Evolutionary conservation across 2,113 vertebrate genomes (phyloP).

Genomic region (Terrapene triunguis): DNA sequence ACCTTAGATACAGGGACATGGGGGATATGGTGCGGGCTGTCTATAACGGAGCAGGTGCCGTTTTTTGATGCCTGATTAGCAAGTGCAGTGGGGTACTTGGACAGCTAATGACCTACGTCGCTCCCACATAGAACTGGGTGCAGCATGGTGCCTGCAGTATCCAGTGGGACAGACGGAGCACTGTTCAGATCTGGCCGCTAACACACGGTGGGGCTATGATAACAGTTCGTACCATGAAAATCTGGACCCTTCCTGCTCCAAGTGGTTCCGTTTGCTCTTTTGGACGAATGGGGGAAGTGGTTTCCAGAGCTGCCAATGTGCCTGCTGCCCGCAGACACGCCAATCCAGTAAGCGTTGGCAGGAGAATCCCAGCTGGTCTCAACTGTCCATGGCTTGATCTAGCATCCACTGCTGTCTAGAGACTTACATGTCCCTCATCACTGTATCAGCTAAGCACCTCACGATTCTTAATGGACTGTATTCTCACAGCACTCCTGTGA

Average conservation of each 20-base stretch:
- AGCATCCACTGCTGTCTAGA: background rate
- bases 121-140: background rate
- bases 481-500: background rate
- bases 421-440: background rate
- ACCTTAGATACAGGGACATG: background rate
- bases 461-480: background rate
- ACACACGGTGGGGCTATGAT: background rate
- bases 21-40: background rate
- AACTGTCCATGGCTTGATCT: background rate
- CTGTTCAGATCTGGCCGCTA: background rate
- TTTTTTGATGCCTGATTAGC: background rate
- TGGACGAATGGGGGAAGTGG: background rate
- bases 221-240: background rate
- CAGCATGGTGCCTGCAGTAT: background rate
- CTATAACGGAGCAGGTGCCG: background rate
- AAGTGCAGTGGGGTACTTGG: background rate
- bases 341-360: background rate
- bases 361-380: background rate
- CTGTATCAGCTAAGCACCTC: background rate
- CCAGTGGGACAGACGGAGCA: background rate
- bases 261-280: background rate
- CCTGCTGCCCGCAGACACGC: background rate
- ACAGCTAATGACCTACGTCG: background rate
- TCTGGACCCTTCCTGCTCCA: background rate
- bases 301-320: background rate